These are phyloP conservation scores for Eutolmus rufibarbis DNA, from an alignment of 2,888 invertebrate genomes.

Conservation along the genomic window DNA sequence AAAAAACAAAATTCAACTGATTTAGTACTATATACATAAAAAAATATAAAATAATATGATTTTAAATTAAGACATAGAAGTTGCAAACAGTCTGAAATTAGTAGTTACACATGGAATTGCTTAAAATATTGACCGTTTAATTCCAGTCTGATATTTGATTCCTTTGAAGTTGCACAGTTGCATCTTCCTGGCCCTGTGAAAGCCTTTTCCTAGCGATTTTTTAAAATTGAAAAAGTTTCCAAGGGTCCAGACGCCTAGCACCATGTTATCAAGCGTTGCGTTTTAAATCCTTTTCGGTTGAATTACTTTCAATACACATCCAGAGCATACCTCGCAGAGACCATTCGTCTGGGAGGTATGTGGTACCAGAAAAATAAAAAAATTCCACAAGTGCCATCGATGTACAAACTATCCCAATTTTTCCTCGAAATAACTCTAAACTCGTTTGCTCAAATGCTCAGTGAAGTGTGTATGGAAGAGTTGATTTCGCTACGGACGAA, in stretches of 20 bases:
- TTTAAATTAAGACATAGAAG: too few relatives aligned
- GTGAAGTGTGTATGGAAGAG: constrained; percentile 5
- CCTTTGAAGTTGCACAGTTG: background rate
- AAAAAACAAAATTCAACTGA: too few relatives aligned
- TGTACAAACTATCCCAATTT: constrained; percentile 8
- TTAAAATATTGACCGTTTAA: too few relatives aligned
- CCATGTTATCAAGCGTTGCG: background rate
- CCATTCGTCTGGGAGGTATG: background rate
- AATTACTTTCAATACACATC: constrained; percentile 22
- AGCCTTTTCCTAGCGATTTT: background rate
- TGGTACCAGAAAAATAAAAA: background rate
- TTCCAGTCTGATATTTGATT: background rate
- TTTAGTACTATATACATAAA: too few relatives aligned
- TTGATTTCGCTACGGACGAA: background rate
- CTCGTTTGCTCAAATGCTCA: constrained; percentile 13
- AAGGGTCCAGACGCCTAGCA: background rate
- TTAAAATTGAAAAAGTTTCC: constrained; percentile 16
- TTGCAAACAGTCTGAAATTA: too few relatives aligned
- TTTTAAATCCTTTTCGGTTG: constrained; percentile 6
- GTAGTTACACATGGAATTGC: too few relatives aligned
- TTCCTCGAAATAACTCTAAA: constrained; percentile 25
- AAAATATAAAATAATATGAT: too few relatives aligned
- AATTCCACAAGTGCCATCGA: constrained; percentile 21
- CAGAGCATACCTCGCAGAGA: background rate
- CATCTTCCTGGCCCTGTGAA: background rate